Percentiles rank a stretch among this genome's conserved stretches.
phyloP scores from a whole-genome alignment of 2,113 vertebrate genomes.

The Engystomops pustulosus region DNA sequence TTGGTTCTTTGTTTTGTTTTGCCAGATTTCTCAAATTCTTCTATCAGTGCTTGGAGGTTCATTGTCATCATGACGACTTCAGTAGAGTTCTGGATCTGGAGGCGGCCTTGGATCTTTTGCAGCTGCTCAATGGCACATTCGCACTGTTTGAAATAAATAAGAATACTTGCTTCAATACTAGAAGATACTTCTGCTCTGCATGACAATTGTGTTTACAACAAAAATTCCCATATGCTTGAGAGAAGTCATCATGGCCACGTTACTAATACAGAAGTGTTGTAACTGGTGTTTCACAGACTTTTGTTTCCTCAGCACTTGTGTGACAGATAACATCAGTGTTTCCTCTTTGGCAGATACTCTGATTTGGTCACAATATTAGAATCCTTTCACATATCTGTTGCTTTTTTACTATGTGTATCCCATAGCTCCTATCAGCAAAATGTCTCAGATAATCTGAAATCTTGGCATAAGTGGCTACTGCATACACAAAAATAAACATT shows the following conservation, averaged over 20 bases:
- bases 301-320: background rate
- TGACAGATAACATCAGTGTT: slow-evolving; percentile 28
- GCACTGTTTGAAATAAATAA: slow-evolving; percentile 8
- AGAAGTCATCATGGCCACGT: background rate
- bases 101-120: background rate
- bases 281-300: slow-evolving; percentile 1
- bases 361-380: slow-evolving; percentile 2
- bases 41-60: background rate
- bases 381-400: no score
- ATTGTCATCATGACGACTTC: slow-evolving; percentile 2
- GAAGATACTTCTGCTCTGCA: background rate
- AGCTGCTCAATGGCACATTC: slow-evolving; percentile 3
- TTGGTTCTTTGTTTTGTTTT: background rate
- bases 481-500: background rate
- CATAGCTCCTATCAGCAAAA: background rate
- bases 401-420: no score
- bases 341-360: slow-evolving; percentile 9
- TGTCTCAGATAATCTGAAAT: no score
- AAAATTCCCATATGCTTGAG: background rate
- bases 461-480: no score
- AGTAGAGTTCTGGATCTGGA: background rate
- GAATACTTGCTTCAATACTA: background rate
- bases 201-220: background rate
- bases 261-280: background rate
- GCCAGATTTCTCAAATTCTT: background rate